Evolutionary conservation across 2,113 vertebrate genomes (phyloP).

Genomic region (Aix galericulata): DNA sequence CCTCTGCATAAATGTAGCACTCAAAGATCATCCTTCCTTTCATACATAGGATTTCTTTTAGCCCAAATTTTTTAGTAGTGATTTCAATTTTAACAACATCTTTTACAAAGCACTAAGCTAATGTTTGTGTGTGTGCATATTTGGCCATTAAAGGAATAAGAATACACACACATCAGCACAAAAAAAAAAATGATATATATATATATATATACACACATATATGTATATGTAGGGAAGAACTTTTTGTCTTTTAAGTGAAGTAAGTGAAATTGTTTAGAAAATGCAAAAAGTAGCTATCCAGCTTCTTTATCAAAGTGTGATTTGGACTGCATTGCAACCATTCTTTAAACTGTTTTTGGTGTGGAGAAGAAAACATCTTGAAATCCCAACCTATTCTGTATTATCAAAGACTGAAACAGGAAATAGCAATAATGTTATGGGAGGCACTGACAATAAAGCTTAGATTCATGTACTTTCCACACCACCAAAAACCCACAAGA

Average conservation of each 20-base stretch:
- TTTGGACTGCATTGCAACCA: slow-evolving; percentile 60
- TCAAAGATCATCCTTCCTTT: not conserved
- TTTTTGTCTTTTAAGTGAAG: slow-evolving; percentile 57
- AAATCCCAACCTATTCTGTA: slow-evolving; percentile 50
- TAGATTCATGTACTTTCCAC: slow-evolving; percentile 47
- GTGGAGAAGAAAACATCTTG: not conserved
- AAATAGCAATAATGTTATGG: slow-evolving; percentile 73
- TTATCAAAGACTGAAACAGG: slow-evolving; percentile 72
- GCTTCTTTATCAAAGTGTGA: slow-evolving; percentile 61
- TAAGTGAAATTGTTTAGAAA: slow-evolving; percentile 57
- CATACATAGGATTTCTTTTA: not conserved
- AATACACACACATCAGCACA: not conserved
- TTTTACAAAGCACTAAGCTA: not conserved
- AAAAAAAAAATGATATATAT: not conserved
- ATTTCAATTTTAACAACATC: not conserved
- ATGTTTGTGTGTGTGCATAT: not conserved
- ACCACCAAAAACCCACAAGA: slow-evolving; percentile 34
- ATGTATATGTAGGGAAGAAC: not conserved
- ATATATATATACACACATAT: too few species aligned
- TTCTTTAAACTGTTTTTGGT: slow-evolving; percentile 42
- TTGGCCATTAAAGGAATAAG: not conserved
- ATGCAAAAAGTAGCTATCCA: slow-evolving; percentile 50
- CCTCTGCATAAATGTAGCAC: not conserved
- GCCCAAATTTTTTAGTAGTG: not conserved
- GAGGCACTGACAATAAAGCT: slow-evolving; percentile 64